Evolutionary conservation across 2,888 invertebrate genomes (phyloP).

Genomic region (Hetaerina titia): DNA sequence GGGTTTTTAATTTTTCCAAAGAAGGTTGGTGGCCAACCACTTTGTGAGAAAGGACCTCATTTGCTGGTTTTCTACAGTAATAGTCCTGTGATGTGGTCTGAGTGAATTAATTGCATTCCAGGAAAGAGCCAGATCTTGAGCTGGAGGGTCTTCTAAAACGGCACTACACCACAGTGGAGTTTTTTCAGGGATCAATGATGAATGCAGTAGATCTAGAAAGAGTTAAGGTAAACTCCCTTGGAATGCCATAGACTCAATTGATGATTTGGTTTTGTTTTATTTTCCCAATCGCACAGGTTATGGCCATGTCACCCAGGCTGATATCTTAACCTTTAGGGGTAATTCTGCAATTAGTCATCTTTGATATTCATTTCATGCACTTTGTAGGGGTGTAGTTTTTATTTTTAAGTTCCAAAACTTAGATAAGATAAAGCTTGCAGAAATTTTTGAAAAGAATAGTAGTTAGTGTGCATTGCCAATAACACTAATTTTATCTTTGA

Average conservation of each 20-base stretch:
- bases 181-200: slow-evolving; percentile 99
- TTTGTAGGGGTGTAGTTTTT: slow-evolving; percentile 66
- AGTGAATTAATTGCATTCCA: slow-evolving; percentile 80
- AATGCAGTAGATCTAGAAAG: slow-evolving; percentile 99
- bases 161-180: slow-evolving; percentile 99
- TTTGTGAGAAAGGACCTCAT: slow-evolving; percentile 28
- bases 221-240: slow-evolving; percentile 91
- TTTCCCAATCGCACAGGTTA: slow-evolving; percentile 61
- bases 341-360: slow-evolving; percentile 62
- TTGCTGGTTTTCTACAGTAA: not conserved
- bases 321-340: slow-evolving; percentile 61
- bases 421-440: slow-evolving; percentile 62
- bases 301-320: slow-evolving; percentile 63
- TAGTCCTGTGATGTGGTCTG: slow-evolving; percentile 68
- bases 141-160: slow-evolving; percentile 99
- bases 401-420: slow-evolving; percentile 46
- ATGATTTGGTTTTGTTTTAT: slow-evolving; percentile 43
- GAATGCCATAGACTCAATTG: slow-evolving; percentile 58
- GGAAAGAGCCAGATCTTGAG: slow-evolving; percentile 99
- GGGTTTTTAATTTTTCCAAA: not conserved
- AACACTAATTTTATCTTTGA: slow-evolving; percentile 49
- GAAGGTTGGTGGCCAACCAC: slow-evolving; percentile 7
- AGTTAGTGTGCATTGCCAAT: slow-evolving; percentile 62
- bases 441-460: slow-evolving; percentile 45
- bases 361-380: slow-evolving; percentile 64